A percentile compares a stretch with the other conserved stretches of the same genome.
These are phyloP conservation scores for Caenorhabditis sp. DNA, from an alignment of 2,888 invertebrate species.

Conservation along the genomic window DNA sequence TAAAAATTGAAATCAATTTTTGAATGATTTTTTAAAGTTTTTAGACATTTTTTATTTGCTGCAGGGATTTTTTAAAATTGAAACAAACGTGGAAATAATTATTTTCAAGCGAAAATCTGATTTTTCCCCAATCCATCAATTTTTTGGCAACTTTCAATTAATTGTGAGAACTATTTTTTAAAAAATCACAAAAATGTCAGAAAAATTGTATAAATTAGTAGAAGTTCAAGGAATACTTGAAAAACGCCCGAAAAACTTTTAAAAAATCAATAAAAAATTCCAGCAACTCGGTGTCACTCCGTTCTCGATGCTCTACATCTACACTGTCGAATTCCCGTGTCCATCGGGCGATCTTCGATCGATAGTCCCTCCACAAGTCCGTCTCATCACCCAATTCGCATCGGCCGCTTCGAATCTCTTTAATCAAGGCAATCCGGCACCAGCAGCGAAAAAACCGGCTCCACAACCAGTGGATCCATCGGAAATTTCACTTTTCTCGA, in stretches of 20 bases:
- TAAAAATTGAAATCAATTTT: background rate
- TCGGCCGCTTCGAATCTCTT: conserved; percentile 34
- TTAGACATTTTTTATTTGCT: too few relatives aligned
- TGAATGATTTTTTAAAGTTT: too few relatives aligned
- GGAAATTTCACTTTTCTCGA: conserved; percentile 10
- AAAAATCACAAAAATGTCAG: background rate
- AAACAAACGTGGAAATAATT: too few relatives aligned
- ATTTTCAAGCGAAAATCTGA: too few relatives aligned
- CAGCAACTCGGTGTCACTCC: conserved; percentile 30
- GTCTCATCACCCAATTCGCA: conserved; percentile 47
- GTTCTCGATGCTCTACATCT: conserved; percentile 42
- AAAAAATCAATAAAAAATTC: background rate
- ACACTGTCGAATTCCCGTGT: conserved; percentile 48
- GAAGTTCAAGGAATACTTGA: too few relatives aligned
- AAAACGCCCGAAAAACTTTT: background rate
- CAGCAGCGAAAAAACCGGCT: background rate
- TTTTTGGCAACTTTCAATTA: too few relatives aligned
- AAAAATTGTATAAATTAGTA: too few relatives aligned
- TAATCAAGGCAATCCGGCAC: conserved; percentile 3
- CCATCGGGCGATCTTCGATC: conserved; percentile 47
- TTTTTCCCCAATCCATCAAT: too few relatives aligned
- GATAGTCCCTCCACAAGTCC: conserved; percentile 46
- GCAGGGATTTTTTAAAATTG: too few relatives aligned
- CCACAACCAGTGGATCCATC: background rate
- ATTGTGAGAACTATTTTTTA: too few relatives aligned